Evolutionary conservation across 2,797 vertebrate genomes (phyloP), one percentile per base, ranked within the genome.

Genomic region (Hafferia zeledoni): DNA sequence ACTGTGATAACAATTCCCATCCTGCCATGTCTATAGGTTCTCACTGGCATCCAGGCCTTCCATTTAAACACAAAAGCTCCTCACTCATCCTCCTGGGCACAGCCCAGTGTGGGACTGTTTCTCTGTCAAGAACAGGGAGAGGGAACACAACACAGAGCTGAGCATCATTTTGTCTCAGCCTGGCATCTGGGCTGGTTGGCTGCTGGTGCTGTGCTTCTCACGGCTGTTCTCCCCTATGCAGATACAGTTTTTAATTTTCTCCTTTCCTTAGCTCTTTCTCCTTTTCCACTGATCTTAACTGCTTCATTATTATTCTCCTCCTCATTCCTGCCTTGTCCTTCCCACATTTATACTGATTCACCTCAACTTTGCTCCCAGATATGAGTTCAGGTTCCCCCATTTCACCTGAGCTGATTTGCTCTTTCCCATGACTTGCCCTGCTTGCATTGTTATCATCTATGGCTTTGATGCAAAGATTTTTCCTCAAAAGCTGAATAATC

Each of bases 141-240:
- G 27, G 24, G 69, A 65, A 37, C 14, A 22, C 14, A 60, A 5
- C 31, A 27, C 2, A 33, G 24, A 33, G 31, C 39, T 35, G 28
- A 44, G 13, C 46, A 28, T 1, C 5, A 67, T n/a, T 68, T 44
- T 78, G 23, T 52, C 53, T 9, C 16, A 33, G 46, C 39, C 53
- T 64, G 57, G 27, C 11, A 47, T 24, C 49, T 23, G 11, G 24
- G 6, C 24, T 65, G 35, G 4, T 17, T 71, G 82, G 37, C 44
- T 70, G 27, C 35, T 53, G 17, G 12, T 15, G 16, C 25, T 39
- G 4, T 33, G 17, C 55, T 41, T 74, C 59, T 64, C 64, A 11
- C 17, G 0, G 0, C 8, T 55, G 9, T 28, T 39, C 41, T 60
- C 12, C 9, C 6, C 33, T n/a, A 0, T 0, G 1, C 16, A 88